Evolutionary conservation across 64 coral and sea anemone species (phyloP), one percentile per base, ranked within the genome.

Genomic region (Porites australiensis): DNA sequence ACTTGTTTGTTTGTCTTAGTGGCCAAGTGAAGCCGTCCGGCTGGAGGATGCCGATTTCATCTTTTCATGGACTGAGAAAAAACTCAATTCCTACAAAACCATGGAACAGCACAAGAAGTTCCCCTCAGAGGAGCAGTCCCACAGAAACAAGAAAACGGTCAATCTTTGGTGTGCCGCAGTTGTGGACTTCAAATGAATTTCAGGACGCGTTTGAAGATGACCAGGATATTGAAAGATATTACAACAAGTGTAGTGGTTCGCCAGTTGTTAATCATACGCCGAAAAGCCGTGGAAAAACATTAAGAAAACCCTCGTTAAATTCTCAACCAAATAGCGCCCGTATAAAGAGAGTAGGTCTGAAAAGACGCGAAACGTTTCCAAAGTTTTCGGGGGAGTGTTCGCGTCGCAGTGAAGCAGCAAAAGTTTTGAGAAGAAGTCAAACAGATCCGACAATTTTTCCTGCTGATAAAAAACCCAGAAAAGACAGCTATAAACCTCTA

Each of bases 31-130:
- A 57, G 54, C 27, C 27, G 27, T 37, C 27, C 27, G 27, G 27
- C 27, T 3, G 48, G 46, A 83, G 69, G 81, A 84, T 84, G 81
- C 81, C 81, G 69, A 84, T 84, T 69, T 84, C 81, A 50, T 84
- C 81, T 5, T 84, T 68, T 84, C 63, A 84, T 52, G 81, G 81
- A 51, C 20, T 84, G 46, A 67, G 62, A 22, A 64, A 64, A 45
- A 84, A 84, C 20, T 84, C 81, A 14, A 63, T 84, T 51, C 81
- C 81, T 50, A 44, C 63, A 5, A 69, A 66, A 6, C 45, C 81
- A 46, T 84, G 81, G 81, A 84, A 84, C 9, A 68, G 62, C 13
- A 84, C 81, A 8, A 84, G 44, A 69, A 84, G 16, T 84, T 84
- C 81, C 51, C 43, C 19, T 6, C 81, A 84, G 3, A 67, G 11